phyloP scores from a whole-genome alignment of 35 echinoderm and acorn worm species.

The Nesometra sesokonis region DNA sequence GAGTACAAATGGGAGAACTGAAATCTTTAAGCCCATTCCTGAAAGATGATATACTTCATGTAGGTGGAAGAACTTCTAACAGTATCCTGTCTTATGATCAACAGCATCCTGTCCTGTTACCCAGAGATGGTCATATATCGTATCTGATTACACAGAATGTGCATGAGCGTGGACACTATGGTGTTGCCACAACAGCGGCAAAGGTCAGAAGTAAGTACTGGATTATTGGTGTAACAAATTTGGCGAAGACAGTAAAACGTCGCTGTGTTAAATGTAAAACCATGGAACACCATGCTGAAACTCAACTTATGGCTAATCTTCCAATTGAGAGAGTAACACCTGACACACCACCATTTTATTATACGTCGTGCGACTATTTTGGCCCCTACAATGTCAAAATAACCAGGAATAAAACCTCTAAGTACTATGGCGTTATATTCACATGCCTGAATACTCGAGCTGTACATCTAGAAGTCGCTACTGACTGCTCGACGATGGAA shows the following conservation, averaged over 20 bases:
- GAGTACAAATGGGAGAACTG: constrained; percentile 1
- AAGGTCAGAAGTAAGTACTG: neutral
- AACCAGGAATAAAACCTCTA: neutral
- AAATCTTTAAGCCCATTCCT: constrained; percentile 28
- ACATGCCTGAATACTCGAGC: constrained; percentile 59
- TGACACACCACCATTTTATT: neutral
- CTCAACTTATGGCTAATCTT: neutral
- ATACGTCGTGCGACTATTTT: neutral
- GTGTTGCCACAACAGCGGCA: neutral
- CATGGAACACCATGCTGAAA: neutral
- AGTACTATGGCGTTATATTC: constrained; percentile 52
- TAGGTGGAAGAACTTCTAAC: constrained; percentile 17
- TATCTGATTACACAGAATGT: constrained; percentile 24
- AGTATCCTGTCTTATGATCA: constrained; percentile 16
- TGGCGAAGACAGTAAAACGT: neutral
- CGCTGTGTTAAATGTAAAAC: neutral
- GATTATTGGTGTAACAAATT: neutral
- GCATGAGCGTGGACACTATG: constrained; percentile 30
- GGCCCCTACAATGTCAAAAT: neutral
- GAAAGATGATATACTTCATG: neutral
- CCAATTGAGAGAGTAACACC: neutral
- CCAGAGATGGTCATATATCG: constrained; percentile 30
- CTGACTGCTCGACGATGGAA: constrained; percentile 44
- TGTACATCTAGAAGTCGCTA: constrained; percentile 49
- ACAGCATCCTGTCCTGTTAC: constrained; percentile 20